These are phyloP conservation scores for Indicator maculatus DNA, from an alignment of 2,113 vertebrate genomes.

Conservation along the genomic window DNA sequence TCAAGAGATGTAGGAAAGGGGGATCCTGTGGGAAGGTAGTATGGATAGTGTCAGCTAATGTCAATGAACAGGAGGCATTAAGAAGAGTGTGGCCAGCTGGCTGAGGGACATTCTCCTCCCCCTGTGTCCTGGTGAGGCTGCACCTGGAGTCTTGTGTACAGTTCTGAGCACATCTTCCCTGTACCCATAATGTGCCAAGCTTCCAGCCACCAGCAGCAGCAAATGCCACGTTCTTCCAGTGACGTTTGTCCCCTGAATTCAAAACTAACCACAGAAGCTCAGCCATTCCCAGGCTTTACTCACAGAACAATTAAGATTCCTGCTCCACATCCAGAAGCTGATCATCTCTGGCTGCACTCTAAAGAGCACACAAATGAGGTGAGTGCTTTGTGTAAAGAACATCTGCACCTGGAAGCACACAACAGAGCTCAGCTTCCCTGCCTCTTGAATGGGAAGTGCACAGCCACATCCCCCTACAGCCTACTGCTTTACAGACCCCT, in stretches of 20 bases:
- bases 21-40: not conserved
- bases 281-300: not conserved
- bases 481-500: not conserved
- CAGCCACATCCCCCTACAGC: not conserved
- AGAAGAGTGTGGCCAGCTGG: too few relatives aligned
- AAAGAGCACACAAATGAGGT: not conserved
- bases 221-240: not conserved
- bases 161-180: not conserved
- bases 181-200: not conserved
- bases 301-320: not conserved
- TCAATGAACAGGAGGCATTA: too few relatives aligned
- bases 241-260: not conserved
- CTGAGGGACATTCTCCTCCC: too few relatives aligned
- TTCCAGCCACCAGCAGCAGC: not conserved
- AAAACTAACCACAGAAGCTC: not conserved
- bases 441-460: not conserved
- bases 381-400: not conserved
- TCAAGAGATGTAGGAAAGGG: not conserved
- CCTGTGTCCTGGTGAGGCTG: too few relatives aligned
- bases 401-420: not conserved
- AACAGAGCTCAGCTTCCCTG: not conserved
- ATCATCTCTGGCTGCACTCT: not conserved
- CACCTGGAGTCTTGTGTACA: too few relatives aligned
- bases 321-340: not conserved
- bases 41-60: not conserved